phyloP scores from a whole-genome alignment of 2,888 invertebrate genomes.

The Drosophila falleni region DNA sequence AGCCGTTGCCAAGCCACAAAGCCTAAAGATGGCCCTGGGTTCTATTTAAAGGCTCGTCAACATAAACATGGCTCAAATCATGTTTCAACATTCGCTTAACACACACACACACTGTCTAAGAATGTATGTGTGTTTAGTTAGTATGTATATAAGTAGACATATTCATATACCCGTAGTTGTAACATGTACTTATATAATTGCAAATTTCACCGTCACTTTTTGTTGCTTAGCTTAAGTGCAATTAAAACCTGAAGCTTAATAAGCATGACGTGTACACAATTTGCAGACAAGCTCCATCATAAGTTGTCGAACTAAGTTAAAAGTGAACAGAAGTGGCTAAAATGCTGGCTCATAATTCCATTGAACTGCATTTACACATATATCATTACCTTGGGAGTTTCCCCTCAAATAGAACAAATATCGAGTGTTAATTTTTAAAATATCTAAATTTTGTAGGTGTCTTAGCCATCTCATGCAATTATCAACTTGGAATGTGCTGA shows the following conservation, averaged over 20 bases:
- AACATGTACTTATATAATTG: slow-evolving; percentile 69
- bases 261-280: slow-evolving; percentile 64
- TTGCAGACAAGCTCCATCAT: slow-evolving; percentile 30
- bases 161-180: slow-evolving; percentile 27
- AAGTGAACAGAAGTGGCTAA: slow-evolving; percentile 10
- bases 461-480: slow-evolving; percentile 6
- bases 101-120: slow-evolving; percentile 12
- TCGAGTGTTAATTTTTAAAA: slow-evolving; percentile 24
- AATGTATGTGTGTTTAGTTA: slow-evolving; percentile 4
- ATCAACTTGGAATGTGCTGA: slow-evolving; percentile 8
- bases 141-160: background rate
- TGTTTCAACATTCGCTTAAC: slow-evolving; percentile 3
- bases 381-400: background rate
- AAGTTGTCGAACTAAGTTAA: slow-evolving; percentile 12
- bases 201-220: slow-evolving; percentile 67
- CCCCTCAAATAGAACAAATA: slow-evolving; percentile 18
- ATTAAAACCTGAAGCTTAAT: slow-evolving; percentile 54
- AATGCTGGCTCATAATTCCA: slow-evolving; percentile 8
- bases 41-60: slow-evolving; percentile 32
- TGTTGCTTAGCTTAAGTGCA: slow-evolving; percentile 60
- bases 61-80: slow-evolving; percentile 15
- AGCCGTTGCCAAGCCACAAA: slow-evolving; percentile 34
- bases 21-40: slow-evolving; percentile 18
- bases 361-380: slow-evolving; percentile 9
- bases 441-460: slow-evolving; percentile 3